Base-by-base conservation (phyloP, 2,888 invertebrate genomes). In the Steinernema hermaphroditum region DNA sequence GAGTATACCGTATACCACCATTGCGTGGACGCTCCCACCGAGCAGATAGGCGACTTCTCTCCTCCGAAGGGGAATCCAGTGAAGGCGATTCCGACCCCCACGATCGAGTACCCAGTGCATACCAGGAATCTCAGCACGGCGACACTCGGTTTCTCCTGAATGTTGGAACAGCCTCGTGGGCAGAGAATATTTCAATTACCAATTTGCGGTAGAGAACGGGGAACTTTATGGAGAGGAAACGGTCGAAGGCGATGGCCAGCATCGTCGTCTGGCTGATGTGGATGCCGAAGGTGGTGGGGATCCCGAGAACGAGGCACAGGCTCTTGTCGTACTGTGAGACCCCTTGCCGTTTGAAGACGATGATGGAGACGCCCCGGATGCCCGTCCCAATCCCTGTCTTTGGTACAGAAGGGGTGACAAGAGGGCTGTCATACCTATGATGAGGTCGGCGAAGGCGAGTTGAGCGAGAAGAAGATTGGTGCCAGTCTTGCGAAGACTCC, bases 211-310 rank as follows among this genome's bases (percentile, higher is more conserved):
- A 62, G 62, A 62, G 32, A 2, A 32, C 6, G 14, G 62, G 62
- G 16, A 29, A 62, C 34, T 62, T 29, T 29, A 62, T 62, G 62
- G 32, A 62, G 62, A 62, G 34, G 62, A 62, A 62, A 2, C 62
- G 29, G 34, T 62, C 62, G 32, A 62, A 14, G 62, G 62, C 62
- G 32, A 62, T 62, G 12, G 62, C 27, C 2, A 62, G 22, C 62
- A 62, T 32, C 16, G 62, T 32, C 29, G 62, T 27, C n/a, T 62
- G 62, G 19, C 62, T 62, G 16, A 62, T 16, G 62, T 62, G 62
- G 34, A 62, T 62, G 14, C 32, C 62, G 34, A 62, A 32, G 29
- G 16, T 27, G 34, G 32, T 34, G 29, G 27, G 32, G 12, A 32
- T 32, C 1, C 62, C 62, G 32, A 62, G 22, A 8, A 27, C 12